Conservation (phyloP, 2,797 vertebrate species). For the Phataginus tetradactyla region DNA sequence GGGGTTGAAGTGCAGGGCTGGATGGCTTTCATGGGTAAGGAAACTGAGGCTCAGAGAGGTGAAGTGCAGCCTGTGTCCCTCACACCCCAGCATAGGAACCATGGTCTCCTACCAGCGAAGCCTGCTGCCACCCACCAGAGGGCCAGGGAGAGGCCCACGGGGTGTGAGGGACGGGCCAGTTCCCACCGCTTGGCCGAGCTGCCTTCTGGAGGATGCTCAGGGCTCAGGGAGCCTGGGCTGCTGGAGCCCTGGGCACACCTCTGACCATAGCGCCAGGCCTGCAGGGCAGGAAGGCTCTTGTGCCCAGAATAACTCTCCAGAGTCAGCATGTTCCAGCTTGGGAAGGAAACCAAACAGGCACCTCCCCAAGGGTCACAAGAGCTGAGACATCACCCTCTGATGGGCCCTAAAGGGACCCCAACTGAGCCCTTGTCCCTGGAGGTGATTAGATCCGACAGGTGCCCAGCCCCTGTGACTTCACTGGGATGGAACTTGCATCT, state of each 20-base stretch:
- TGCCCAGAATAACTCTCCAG: constrained; percentile 36
- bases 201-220: background rate
- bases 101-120: fast-evolving
- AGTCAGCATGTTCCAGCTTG: constrained; percentile 36
- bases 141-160: background rate
- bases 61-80: background rate
- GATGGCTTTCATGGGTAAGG: background rate
- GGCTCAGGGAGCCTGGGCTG: background rate
- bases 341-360: background rate
- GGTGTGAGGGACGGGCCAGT: background rate
- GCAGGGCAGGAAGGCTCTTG: background rate
- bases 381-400: background rate
- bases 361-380: fast-evolving
- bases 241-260: background rate
- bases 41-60: background rate
- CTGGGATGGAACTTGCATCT: background rate
- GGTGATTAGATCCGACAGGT: background rate
- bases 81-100: background rate
- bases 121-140: background rate
- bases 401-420: background rate
- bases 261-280: background rate
- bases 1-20: background rate
- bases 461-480: background rate
- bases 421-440: background rate
- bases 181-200: fast-evolving